These are phyloP conservation scores for Coregonus ussuriensis DNA, from an alignment of 2,797 vertebrate genomes.

Conservation along the genomic window DNA sequence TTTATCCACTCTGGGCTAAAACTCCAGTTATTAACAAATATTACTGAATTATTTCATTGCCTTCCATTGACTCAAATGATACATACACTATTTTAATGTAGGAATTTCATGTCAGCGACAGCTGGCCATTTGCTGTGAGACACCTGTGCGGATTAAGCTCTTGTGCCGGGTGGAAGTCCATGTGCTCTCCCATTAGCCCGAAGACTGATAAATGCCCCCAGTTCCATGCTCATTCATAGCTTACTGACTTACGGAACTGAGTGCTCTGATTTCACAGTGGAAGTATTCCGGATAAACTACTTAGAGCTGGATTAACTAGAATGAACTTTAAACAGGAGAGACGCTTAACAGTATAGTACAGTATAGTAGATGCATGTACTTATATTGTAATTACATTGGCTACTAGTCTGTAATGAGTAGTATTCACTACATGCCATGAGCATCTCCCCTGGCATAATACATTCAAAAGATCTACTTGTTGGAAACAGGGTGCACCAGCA, in stretches of 20 bases:
- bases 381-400: not conserved
- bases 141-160: conserved; percentile 65
- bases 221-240: not conserved
- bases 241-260: conserved; percentile 47
- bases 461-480: not conserved
- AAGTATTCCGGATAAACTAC: conserved; percentile 35
- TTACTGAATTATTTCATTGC: no score
- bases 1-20: no score
- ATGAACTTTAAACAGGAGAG: conserved; percentile 31
- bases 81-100: not conserved
- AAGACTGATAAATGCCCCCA: conserved; percentile 66
- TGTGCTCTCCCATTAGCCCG: conserved; percentile 43
- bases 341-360: not conserved
- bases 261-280: conserved; percentile 64
- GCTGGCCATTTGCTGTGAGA: conserved; percentile 56
- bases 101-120: conserved; percentile 59
- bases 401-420: not conserved
- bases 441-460: not conserved
- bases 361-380: not conserved
- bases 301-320: conserved; percentile 24
- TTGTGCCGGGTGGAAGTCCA: conserved; percentile 47
- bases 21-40: no score
- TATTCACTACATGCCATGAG: not conserved
- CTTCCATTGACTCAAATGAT: no score
- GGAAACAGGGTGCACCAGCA: not conserved